Conservation (phyloP, 1,140 invertebrate species). For the Conus ventricosus region DNA sequence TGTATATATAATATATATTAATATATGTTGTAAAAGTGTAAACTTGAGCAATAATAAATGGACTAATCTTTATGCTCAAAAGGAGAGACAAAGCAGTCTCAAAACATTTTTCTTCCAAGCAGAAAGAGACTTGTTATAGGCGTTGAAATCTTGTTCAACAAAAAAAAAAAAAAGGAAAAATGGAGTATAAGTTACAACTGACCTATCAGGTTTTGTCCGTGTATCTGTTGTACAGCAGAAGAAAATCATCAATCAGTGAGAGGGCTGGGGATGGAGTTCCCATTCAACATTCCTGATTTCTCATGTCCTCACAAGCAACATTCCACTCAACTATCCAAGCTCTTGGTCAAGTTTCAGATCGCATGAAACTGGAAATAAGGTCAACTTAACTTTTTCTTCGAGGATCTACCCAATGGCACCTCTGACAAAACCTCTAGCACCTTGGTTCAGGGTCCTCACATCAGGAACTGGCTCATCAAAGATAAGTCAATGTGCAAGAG, state of each 20-base stretch:
- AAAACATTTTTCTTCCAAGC: conserved; percentile 7
- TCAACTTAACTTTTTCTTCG: too few relatives aligned
- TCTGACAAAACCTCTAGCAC: too few relatives aligned
- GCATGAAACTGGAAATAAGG: too few relatives aligned
- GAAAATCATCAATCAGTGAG: background rate
- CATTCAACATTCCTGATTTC: too few relatives aligned
- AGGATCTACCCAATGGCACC: too few relatives aligned
- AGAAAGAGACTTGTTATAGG: background rate
- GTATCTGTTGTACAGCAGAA: background rate
- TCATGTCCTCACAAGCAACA: too few relatives aligned
- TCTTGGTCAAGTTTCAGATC: too few relatives aligned
- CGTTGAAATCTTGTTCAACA: background rate
- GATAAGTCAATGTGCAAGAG: too few relatives aligned
- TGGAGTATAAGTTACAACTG: background rate
- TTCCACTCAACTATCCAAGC: too few relatives aligned
- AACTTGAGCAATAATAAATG: conserved; percentile 34
- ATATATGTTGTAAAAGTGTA: conserved; percentile 17
- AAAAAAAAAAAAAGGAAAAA: background rate
- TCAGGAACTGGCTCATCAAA: too few relatives aligned
- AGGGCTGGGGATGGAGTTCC: background rate
- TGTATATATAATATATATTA: conserved; percentile 22
- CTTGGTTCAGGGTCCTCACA: too few relatives aligned
- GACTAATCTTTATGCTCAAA: conserved; percentile 33
- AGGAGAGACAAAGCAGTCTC: conserved; percentile 27
- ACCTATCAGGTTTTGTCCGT: background rate